Conservation (phyloP, 2,888 invertebrate genomes). For the Physocephala rufipes region DNA sequence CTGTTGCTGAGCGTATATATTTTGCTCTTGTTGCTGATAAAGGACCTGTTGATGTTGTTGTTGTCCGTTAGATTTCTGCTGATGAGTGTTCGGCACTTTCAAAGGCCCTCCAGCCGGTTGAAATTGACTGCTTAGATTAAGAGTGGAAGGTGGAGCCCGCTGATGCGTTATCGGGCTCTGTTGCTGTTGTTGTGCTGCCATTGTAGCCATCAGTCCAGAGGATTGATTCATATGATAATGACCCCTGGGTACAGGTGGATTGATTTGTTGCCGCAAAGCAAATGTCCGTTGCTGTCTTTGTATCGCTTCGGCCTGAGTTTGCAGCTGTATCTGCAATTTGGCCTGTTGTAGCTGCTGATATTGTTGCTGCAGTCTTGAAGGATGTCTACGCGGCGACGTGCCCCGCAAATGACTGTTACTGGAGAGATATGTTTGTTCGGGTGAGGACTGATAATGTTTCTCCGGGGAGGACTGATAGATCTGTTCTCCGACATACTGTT, state of each 20-base stretch:
- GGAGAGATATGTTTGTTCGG: constrained; percentile 70
- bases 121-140: constrained; percentile 63
- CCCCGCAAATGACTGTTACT: constrained; percentile 57
- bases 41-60: constrained; percentile 50
- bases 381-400: constrained; percentile 56
- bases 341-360: constrained; percentile 74
- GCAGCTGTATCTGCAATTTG: constrained; percentile 72
- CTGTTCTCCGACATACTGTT: constrained; percentile 36
- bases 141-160: constrained; percentile 62
- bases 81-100: constrained; percentile 51
- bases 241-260: constrained; percentile 69
- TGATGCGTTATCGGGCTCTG: constrained; percentile 50
- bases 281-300: constrained; percentile 74
- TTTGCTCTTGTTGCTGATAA: constrained; percentile 54
- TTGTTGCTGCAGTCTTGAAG: constrained; percentile 67
- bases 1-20: constrained; percentile 50
- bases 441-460: constrained; percentile 64
- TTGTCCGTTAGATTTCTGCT: constrained; percentile 37
- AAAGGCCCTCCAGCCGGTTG: constrained; percentile 63
- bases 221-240: constrained; percentile 65
- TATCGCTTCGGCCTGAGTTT: constrained; percentile 72
- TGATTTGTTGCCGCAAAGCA: constrained; percentile 71
- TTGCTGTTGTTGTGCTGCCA: constrained; percentile 51
- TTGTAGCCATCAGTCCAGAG: constrained; percentile 59
- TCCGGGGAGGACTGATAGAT: constrained; percentile 52